Evolutionary conservation across 1,140 invertebrate species (phyloP), one percentile per base, ranked within the genome.

Genomic region (Macrobrachium rosenbergii): DNA sequence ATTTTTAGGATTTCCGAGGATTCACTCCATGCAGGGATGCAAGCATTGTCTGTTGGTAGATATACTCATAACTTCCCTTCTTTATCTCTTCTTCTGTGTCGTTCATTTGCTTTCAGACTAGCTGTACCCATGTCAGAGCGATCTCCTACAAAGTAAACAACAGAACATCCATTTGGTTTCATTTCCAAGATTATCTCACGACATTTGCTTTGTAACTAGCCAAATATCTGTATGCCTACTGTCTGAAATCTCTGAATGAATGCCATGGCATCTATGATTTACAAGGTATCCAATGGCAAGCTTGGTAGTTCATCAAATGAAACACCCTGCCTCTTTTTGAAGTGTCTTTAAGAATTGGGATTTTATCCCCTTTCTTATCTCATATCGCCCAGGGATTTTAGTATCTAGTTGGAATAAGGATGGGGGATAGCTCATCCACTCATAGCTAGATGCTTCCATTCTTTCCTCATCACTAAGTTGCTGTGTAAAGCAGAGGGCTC

Each of bases 401-500:
- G 59, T 6, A 12, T 80, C 58, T 17, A 5, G 58, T 11, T 80
- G 16, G 43, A 28, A 80, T 62, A 80, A 17, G 5, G 21, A 60
- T n/a, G 58, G 78, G 11, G 59, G 59, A 62, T 63, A 80, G 5
- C 63, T 23, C 58, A 60, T 21, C 59, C 78, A 80, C 60, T 63
- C 78, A 62, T 80, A 62, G n/a, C n/a, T n/a, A 45, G 63, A 80
- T 62, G 28, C 58, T 11, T 62, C 59, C 23, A 80, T 80, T 0
- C 23, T 80, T n/a, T 16, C 59, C 28, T 80, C 59, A 80, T 80
- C 78, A 21, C 77, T 79, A 0, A 59, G 21, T 12, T 79, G 52
- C 77, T 79, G 77, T 60, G 77, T 79, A 37, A 79, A 79, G 21
- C 77, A 79, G 37, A 79, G 77, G n/a, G 77, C 11, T 37, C 77